A percentile compares a stretch with the other conserved stretches of the same genome.
Evolutionary conservation across 2,113 vertebrate genomes (phyloP).

Genomic region (Ovis canadensis): DNA sequence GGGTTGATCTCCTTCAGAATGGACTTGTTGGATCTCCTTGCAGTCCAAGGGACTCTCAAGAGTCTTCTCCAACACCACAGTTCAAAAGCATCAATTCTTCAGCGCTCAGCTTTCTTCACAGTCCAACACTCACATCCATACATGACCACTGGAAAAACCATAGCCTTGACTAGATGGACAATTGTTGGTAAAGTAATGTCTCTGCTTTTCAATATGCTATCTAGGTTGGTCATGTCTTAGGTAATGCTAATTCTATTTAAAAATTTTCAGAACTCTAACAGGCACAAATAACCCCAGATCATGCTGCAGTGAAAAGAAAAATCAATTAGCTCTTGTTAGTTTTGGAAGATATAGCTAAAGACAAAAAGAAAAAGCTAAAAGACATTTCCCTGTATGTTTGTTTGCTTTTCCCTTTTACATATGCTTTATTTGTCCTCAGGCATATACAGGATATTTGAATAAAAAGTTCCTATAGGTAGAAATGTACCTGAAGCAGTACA

Average conservation of each 20-base stretch:
- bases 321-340: not conserved
- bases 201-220: no score
- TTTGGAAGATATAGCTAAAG: not conserved
- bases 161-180: no score
- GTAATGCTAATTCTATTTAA: constrained; percentile 20
- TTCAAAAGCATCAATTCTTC: no score
- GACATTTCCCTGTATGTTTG: not conserved
- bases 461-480: not conserved
- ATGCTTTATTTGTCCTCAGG: not conserved
- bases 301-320: not conserved
- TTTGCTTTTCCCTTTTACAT: not conserved
- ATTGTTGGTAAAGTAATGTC: no score
- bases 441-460: not conserved
- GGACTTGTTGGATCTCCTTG: no score
- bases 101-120: no score
- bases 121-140: no score
- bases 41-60: no score
- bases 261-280: not conserved
- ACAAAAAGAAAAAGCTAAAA: constrained; percentile 24
- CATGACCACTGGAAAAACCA: no score
- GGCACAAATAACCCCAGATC: not conserved
- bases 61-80: no score
- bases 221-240: not conserved
- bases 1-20: no score
- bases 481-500: not conserved